Evolutionary conservation across 2,113 vertebrate species (phyloP).

Genomic region (Aptenodytes forsteri): DNA sequence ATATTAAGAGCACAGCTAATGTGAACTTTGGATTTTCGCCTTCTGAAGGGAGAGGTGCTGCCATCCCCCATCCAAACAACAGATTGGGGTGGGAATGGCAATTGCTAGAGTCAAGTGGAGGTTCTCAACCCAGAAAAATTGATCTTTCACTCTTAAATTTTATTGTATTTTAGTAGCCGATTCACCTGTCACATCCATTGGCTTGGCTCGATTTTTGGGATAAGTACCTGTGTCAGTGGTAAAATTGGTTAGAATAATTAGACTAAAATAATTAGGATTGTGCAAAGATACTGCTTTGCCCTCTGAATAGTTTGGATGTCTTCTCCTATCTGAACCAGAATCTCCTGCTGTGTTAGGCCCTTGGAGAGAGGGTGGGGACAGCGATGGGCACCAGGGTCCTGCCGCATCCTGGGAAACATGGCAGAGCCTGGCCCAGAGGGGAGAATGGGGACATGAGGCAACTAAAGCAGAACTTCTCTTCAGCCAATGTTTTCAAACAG

Average conservation of each 20-base stretch:
- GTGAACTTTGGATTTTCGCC: neutral
- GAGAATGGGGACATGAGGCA: neutral
- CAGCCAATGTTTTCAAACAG: neutral
- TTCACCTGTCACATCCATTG: neutral
- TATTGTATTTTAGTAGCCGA: neutral
- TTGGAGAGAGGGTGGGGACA: neutral
- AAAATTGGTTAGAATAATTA: neutral
- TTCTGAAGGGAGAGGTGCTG: neutral
- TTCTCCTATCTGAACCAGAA: neutral
- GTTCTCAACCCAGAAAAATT: neutral
- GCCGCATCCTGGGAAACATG: neutral
- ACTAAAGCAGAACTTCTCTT: neutral
- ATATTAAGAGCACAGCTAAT: neutral
- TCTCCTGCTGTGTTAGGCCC: neutral
- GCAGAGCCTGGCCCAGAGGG: neutral
- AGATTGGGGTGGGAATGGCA: neutral
- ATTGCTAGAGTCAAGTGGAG: neutral
- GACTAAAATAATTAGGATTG: neutral
- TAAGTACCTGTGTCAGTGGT: neutral
- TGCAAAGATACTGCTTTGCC: neutral
- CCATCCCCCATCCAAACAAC: neutral
- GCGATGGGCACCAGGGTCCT: neutral
- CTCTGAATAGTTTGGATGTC: neutral
- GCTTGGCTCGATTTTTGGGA: neutral
- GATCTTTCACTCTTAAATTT: neutral